These are phyloP conservation scores for Bolborhynchus lineola DNA, from an alignment of 2,113 vertebrate species.

Conservation along the genomic window DNA sequence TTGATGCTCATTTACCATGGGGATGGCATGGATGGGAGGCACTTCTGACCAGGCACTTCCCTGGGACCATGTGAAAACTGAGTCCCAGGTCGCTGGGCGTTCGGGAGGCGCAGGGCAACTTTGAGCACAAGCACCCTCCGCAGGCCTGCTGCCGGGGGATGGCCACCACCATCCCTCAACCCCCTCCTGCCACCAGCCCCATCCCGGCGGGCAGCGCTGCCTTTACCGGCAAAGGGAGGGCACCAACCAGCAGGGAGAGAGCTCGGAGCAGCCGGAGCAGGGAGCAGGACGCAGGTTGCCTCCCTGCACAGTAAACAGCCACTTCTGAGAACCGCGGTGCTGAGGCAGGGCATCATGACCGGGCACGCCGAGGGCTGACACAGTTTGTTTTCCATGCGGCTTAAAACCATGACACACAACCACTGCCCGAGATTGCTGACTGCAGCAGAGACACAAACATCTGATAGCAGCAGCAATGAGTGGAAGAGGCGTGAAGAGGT, in stretches of 20 bases:
- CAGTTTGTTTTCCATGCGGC: slow-evolving; percentile 18
- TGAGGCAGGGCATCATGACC: slow-evolving; percentile 32
- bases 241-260: neutral
- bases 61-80: neutral
- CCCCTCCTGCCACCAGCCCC: neutral
- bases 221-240: neutral
- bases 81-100: neutral
- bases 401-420: slow-evolving; percentile 32
- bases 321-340: neutral
- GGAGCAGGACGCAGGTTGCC: neutral
- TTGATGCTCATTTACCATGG: neutral
- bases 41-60: neutral
- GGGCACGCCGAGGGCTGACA: slow-evolving; percentile 42
- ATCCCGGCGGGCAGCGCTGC: fast-evolving
- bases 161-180: neutral
- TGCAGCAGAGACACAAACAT: slow-evolving; percentile 17
- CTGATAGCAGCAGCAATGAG: neutral
- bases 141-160: neutral
- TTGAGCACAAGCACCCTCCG: neutral
- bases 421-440: slow-evolving; percentile 36
- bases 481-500: neutral
- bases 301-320: neutral
- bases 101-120: neutral
- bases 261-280: neutral
- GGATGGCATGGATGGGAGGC: neutral